Percentiles rank a stretch among this genome's conserved stretches.
Evolutionary conservation across 2,113 vertebrate genomes (phyloP).

Genomic region (Spea multiplicata): DNA sequence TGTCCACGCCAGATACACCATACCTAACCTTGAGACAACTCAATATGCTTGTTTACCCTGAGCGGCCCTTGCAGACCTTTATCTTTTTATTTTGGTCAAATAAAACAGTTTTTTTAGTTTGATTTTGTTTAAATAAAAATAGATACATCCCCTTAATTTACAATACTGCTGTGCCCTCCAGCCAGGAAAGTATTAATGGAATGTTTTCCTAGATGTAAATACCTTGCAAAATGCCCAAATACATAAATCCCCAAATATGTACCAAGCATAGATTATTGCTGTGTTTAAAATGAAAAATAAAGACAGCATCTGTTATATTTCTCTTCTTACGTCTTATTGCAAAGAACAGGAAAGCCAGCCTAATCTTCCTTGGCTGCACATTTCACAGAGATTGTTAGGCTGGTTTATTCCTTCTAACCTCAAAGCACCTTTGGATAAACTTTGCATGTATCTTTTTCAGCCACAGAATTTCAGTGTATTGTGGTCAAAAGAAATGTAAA

Average conservation of each 20-base stretch:
- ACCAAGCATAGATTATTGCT: background rate
- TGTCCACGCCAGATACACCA: too few species aligned
- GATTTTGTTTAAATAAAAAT: too few species aligned
- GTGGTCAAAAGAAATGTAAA: too few species aligned
- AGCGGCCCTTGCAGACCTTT: too few species aligned
- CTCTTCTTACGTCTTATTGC: conserved; percentile 15
- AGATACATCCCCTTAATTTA: too few species aligned
- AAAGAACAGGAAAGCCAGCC: conserved; percentile 10
- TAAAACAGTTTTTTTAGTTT: too few species aligned
- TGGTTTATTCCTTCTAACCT: conserved; percentile 5
- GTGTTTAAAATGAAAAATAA: background rate
- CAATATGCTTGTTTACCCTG: too few species aligned
- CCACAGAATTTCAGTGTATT: background rate
- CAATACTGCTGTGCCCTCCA: too few species aligned
- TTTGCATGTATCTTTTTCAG: conserved; percentile 4
- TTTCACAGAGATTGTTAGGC: conserved; percentile 4
- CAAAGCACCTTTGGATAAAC: conserved; percentile 5
- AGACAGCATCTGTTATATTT: conserved; percentile 17
- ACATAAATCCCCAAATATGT: too few species aligned
- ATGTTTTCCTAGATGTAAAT: background rate
- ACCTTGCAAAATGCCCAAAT: too few species aligned
- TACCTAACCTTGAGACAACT: too few species aligned
- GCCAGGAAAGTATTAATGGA: background rate
- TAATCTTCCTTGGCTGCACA: conserved; percentile 20
- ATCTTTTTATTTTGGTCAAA: too few species aligned